A percentile compares a stretch with the other conserved stretches of the same genome.
Conservation (phyloP, 1,140 invertebrate genomes). For the Drosophila melanogaster region DNA sequence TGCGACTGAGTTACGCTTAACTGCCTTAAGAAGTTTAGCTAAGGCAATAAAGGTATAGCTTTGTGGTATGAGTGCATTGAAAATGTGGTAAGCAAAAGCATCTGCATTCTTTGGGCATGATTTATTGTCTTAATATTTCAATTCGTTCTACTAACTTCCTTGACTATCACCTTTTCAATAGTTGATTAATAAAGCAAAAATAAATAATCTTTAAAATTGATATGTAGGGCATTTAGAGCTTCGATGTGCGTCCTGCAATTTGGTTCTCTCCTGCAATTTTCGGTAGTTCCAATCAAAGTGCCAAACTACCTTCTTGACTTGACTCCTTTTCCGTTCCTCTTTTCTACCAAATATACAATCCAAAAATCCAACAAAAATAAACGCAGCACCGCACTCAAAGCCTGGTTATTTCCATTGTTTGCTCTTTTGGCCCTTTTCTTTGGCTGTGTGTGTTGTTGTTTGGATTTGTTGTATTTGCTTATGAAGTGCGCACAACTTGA, state of each 20-base stretch:
- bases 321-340: conserved; percentile 17
- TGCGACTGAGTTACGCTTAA: conserved; percentile 67
- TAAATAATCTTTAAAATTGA: too few relatives aligned
- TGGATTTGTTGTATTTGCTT: conserved; percentile 76
- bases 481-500: conserved; percentile 82
- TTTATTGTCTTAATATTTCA: too few relatives aligned
- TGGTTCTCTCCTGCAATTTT: conserved; percentile 14
- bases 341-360: conserved; percentile 4
- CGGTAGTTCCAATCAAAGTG: conserved; percentile 77
- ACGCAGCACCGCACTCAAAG: conserved; percentile 34
- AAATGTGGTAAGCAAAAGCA: too few relatives aligned
- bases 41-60: neutral
- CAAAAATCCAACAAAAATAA: conserved; percentile 16
- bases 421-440: conserved; percentile 69
- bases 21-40: conserved; percentile 8
- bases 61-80: neutral
- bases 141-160: too few relatives aligned
- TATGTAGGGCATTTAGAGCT: neutral
- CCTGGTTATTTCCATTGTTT: conserved; percentile 73
- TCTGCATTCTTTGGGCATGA: too few relatives aligned
- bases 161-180: neutral
- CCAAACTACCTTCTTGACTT: conserved; percentile 60
- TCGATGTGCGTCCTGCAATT: conserved; percentile 2
- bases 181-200: too few relatives aligned
- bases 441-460: conserved; percentile 58